These are phyloP conservation scores for Aphelenchoides besseyi DNA, from an alignment of 1,140 invertebrate genomes.

Conservation along the genomic window DNA sequence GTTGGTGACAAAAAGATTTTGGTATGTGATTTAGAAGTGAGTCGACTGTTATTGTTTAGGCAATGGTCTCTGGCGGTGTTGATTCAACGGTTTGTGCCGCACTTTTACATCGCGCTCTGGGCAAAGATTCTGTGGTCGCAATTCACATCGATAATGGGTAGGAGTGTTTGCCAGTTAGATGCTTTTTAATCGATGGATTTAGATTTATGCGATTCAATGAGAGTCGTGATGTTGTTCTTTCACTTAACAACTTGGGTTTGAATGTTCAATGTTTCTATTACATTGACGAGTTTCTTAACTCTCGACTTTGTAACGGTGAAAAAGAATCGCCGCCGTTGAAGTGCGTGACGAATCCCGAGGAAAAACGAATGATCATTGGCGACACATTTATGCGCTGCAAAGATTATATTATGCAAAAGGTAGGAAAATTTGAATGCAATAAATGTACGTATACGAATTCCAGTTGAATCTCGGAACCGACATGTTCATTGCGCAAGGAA, in stretches of 20 bases:
- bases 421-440: conserved; percentile 19
- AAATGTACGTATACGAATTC: conserved; percentile 29
- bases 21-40: conserved; percentile 73
- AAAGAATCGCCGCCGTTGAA: conserved; percentile 71
- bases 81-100: conserved; percentile 97
- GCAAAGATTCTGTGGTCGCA: conserved; percentile 80
- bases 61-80: conserved; percentile 75
- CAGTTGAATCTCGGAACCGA: conserved; percentile 46
- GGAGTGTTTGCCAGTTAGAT: no score
- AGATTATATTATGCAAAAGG: conserved; percentile 50
- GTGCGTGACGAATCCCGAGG: conserved; percentile 82
- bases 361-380: conserved; percentile 96
- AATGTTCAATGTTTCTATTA: conserved; percentile 71
- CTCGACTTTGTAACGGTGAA: conserved; percentile 9
- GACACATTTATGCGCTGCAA: conserved; percentile 82
- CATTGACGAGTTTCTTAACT: conserved; percentile 51
- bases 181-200: not conserved
- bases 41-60: no score
- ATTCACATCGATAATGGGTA: conserved; percentile 92
- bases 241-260: conserved; percentile 79
- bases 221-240: conserved; percentile 79
- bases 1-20: conserved; percentile 89
- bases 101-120: conserved; percentile 81
- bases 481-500: conserved; percentile 69
- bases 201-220: conserved; percentile 95